Evolutionary conservation across 1,140 invertebrate genomes (phyloP).

Genomic region (Zophobas morio): DNA sequence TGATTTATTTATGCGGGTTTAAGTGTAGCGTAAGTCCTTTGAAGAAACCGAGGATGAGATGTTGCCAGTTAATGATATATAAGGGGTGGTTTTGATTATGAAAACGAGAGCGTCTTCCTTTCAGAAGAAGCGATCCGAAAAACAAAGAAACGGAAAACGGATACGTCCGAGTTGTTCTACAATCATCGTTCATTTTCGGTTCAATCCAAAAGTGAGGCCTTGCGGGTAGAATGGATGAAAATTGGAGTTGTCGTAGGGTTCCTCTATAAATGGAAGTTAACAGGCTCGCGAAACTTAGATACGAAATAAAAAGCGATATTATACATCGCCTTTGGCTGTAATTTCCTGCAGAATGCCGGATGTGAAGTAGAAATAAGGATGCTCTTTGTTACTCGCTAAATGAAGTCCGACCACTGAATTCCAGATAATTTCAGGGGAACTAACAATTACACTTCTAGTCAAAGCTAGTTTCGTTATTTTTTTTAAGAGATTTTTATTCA

Average conservation of each 20-base stretch:
- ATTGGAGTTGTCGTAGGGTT: slow-evolving; percentile 27
- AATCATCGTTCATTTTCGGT: slow-evolving; percentile 32
- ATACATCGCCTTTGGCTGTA: slow-evolving; percentile 53
- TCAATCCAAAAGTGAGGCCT: slow-evolving; percentile 22
- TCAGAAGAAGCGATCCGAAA: slow-evolving; percentile 33
- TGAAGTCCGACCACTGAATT: slow-evolving; percentile 49
- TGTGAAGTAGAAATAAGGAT: slow-evolving; percentile 44
- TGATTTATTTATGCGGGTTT: slow-evolving; percentile 37
- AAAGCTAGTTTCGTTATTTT: not conserved
- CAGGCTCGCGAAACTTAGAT: slow-evolving; percentile 42
- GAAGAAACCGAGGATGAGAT: slow-evolving; percentile 15
- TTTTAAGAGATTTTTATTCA: not conserved
- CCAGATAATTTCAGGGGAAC: slow-evolving; percentile 42
- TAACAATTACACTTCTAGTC: slow-evolving; percentile 8
- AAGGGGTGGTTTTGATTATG: slow-evolving; percentile 27
- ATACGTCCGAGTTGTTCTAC: slow-evolving; percentile 41
- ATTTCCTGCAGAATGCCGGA: slow-evolving; percentile 52
- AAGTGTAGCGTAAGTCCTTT: slow-evolving; percentile 38
- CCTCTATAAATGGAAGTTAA: slow-evolving; percentile 44
- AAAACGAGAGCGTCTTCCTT: slow-evolving; percentile 27
- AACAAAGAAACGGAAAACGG: slow-evolving; percentile 42
- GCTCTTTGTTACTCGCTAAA: slow-evolving; percentile 49
- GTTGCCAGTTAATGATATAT: slow-evolving; percentile 43
- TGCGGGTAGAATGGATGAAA: slow-evolving; percentile 1
- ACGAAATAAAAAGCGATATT: slow-evolving; percentile 49